Evolutionary conservation across 1,140 invertebrate genomes (phyloP), one percentile per base, ranked within the genome.

Genomic region (Hylaeus volcanicus): DNA sequence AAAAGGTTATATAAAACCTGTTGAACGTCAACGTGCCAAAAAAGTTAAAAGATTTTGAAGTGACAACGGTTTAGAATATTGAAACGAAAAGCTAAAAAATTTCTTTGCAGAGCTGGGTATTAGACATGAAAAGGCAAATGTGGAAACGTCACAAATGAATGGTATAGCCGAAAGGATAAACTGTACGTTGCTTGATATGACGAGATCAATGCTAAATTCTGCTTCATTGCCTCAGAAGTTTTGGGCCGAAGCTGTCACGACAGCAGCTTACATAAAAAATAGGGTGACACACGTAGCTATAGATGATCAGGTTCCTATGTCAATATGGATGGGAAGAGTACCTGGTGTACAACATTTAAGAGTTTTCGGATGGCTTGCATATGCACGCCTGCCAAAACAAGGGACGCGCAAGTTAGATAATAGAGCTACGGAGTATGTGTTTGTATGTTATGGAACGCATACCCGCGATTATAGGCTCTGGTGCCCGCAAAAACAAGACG

Each of bases 1-100:
- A 3, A 37, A 39, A n/a, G 26, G n/a, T 15, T 85, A 82, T 14
- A 66, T 80, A 5, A 11, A 55, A 0, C 26, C 58, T 56, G n/a
- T 74, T 26, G 64, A 75, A 3, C 74, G 74, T 1, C 56, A 83
- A 12, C 65, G 6, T 15, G 53, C 64, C 0, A 77, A 26, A 11
- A 69, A 72, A 5, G n/a, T 82, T 14, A 76, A 82, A n/a, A 26
- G 48, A 12, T 48, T 85, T 0, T 5, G 76, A 12, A 66, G 63
- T 0, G 77, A 85, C 5, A 85, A 80, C 5, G 81, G 76, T 0
- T 6, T 64, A 0, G 77, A 85, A 39, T 85, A 14, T 58, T 72
- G 69, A 11, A 81, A 81, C 14, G 1, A 41, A n/a, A 12, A 73
- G 1, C 53, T 84, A 2, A 41, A 48, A 1, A 41, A 9, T 4